Evolutionary conservation across 2,113 vertebrate species (phyloP), one percentile per base, ranked within the genome.

Genomic region (Anarrhichthys ocellatus): DNA sequence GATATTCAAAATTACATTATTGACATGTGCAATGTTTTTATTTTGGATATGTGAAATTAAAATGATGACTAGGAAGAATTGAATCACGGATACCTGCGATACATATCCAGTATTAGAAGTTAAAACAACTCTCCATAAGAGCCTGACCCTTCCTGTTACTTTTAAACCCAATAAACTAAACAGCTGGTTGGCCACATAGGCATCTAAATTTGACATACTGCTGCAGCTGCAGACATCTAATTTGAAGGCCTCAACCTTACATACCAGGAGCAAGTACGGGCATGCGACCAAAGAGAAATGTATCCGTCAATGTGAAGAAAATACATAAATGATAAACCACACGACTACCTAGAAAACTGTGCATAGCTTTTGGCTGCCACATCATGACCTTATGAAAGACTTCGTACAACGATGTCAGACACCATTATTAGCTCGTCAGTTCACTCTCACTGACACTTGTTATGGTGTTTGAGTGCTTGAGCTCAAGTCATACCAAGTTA

Each of bases 181-280:
- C 3, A 67, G 42, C n/a, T 68, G 61, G 6, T 62, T 82, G 58
- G 76, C 71, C 77, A 80, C 44, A 63, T 2, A 9, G 22, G 2
- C 32, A 62, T 36, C 48, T 2, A 29, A 50, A 52, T 52, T 3
- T 67, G 52, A 38, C 54, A 68, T 8, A 34, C 38, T 62, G 13
- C 64, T 68, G 65, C 72, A 69, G 75, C 74, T 78, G 72, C 66
- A 61, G 54, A 56, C 3, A 69, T 66, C 62, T 73, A 8, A 78
- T 29, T 10, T 54, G 56, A 64, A 75, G 71, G 87, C 81, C 63
- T 82, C 52, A 54, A 54, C 76, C 6, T 27, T 3, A 70, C 83
- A 92, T 88, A 83, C 83, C 87, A 65, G 34, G 42, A 82, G 79
- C 84, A 81, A 84, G 81, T 85, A 70, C 32, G n/a, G 86, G 22